Evolutionary conservation across 2,113 vertebrate genomes (phyloP), one percentile per base, ranked within the genome.

Genomic region (Heterochromis multidens): DNA sequence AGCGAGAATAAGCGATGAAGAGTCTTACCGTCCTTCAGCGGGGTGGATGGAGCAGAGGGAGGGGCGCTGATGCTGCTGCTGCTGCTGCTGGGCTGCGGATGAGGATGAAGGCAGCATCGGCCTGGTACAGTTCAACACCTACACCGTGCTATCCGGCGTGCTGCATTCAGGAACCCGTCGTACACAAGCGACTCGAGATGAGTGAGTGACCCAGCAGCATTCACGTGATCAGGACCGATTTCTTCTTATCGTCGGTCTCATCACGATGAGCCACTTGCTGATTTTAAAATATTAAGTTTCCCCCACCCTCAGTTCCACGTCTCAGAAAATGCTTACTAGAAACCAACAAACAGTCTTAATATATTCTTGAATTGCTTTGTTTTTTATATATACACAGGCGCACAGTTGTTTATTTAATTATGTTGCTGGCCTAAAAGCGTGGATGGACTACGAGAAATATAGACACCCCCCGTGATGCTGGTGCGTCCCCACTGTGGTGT

Each of bases 151-250:
- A 5, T 2, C 74, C 33, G 52, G 19, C 60, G n/a, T 60, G 93
- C 29, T 88, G 88, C 92, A 3, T 93, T 93, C 89, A 92, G 0
- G 89, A 2, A 61, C 93, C 33, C 63, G 57, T 84, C 72, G 83
- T 57, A 90, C 56, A 67, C 8, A 1, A 19, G 25, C 17, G 10
- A 21, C 29, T 52, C 25, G 4, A 49, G 8, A 56, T n/a, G 16
- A 79, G 10, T 1, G 81, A 78, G 10, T 1, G 81, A 78, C 21
- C n/a, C 11, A n/a, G 85, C 40, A 6, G 11, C 2, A 4, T 80
- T 84, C 12, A 23, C 17, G 61, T 37, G 14, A 49, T 58, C 56
- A 11, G 77, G 40, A 27, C 14, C 14, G 43, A 2, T 4, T 14
- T 6, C 43, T 46, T 46, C 13, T 43, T 14, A 46, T 16, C 43